Base-by-base conservation (phyloP, 2,113 vertebrate genomes). In the Pampusana beccarii region DNA sequence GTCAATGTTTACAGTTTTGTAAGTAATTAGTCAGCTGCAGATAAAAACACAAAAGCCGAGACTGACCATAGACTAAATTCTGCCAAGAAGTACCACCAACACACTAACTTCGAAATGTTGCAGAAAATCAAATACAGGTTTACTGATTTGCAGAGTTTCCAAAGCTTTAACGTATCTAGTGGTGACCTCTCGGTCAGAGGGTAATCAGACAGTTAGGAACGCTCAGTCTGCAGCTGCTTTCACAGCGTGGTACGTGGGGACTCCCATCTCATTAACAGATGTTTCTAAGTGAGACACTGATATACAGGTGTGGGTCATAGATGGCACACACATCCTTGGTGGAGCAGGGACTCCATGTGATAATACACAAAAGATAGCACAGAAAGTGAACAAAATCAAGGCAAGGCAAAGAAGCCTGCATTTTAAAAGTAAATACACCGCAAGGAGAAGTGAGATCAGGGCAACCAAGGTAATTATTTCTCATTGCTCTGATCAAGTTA, bases 191-290 rank as follows among this genome's bases (percentile, higher is more conserved):
- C 1, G 5, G 50, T 24, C 46, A 70, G 75, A 80, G 48, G 10
- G n/a, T 28, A 71, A 73, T 10, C 25, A 77, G 66, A 21, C n/a
- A 77, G 33, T 2, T 56, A 28, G 1, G 9, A 54, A 74, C 6
- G 33, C 51, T 84, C 8, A 0, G 6, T 1, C 29, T 46, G 62
- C 34, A 74, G 82, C 42, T 3, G 4, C 65, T 72, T 70, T 64
- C 71, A 24, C 61, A 0, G 15, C 2, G 1, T 48, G 20, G 57
- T 72, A 80, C 0, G 0, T 1, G 26, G 13, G 78, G 26, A 65
- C 21, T 50, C 44, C 29, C n/a, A 9, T 15, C 66, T 85, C 51
- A 46, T 51, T 50, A 82, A 51, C 7, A 90, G 50, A 75, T 57
- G 50, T 75, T 92, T 86, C 19, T 46, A 48, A 67, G 36, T 53